phyloP scores from a whole-genome alignment of 2,113 vertebrate genomes.

The Calonectris borealis region DNA sequence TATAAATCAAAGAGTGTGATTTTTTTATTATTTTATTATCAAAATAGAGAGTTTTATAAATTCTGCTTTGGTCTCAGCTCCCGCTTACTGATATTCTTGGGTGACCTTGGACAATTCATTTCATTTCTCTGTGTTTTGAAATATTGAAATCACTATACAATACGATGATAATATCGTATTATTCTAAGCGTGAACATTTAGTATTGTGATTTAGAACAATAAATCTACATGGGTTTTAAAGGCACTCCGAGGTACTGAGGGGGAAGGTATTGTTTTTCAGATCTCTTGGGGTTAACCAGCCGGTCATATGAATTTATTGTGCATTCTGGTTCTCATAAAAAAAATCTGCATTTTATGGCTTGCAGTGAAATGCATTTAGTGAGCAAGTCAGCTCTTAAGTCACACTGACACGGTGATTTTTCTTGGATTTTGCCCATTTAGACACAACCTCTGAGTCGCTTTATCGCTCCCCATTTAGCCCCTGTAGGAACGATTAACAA shows the following conservation, averaged over 20 bases:
- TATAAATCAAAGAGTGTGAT: neutral
- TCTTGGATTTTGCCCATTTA: slow-evolving; percentile 52
- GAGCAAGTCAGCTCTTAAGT: slow-evolving; percentile 51
- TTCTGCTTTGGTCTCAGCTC: neutral
- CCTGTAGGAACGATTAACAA: neutral
- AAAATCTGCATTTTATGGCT: slow-evolving; percentile 66
- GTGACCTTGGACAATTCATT: slow-evolving; percentile 43
- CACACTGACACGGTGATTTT: slow-evolving; percentile 53
- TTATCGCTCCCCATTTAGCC: neutral
- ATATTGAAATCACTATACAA: neutral
- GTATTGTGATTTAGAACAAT: slow-evolving; percentile 61
- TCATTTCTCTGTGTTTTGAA: slow-evolving; percentile 11
- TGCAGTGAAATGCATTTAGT: slow-evolving; percentile 34
- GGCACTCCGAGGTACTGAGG: neutral
- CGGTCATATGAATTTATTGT: slow-evolving; percentile 57
- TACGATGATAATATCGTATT: slow-evolving; percentile 1
- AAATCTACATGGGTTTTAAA: slow-evolving; percentile 54
- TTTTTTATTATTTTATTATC: neutral
- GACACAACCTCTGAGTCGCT: neutral
- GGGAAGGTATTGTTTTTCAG: slow-evolving; percentile 58
- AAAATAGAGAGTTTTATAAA: neutral
- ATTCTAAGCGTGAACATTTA: slow-evolving; percentile 52
- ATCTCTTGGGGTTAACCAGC: slow-evolving; percentile 53
- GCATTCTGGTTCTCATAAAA: slow-evolving; percentile 59
- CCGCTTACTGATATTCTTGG: neutral